These are phyloP conservation scores for Etheostoma perlongum DNA, from an alignment of 2,797 vertebrate species.

Conservation along the genomic window DNA sequence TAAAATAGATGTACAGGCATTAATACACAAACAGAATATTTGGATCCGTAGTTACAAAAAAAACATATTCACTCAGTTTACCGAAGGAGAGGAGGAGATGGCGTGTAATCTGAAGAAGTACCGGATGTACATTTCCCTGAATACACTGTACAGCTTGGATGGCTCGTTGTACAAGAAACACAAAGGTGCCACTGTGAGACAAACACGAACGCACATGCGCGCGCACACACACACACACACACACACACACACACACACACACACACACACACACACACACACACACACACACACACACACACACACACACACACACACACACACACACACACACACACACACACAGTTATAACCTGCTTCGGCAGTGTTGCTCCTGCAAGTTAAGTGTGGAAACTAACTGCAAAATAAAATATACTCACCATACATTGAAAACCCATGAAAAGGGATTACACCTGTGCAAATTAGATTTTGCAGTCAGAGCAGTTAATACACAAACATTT, in stretches of 20 bases:
- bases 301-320: slow-evolving; percentile 37
- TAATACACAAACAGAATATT: background rate
- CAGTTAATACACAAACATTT: background rate
- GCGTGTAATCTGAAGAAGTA: slow-evolving; percentile 99
- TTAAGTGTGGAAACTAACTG: background rate
- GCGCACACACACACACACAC: slow-evolving; percentile 33
- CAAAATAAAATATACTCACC: slow-evolving; percentile 86
- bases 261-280: slow-evolving; percentile 35
- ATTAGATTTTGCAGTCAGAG: slow-evolving; percentile 4
- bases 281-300: slow-evolving; percentile 33
- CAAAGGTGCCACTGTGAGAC: slow-evolving; percentile 93
- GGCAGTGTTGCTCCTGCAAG: background rate
- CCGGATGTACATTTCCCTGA: slow-evolving; percentile 97
- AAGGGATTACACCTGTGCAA: slow-evolving; percentile 94
- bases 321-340: slow-evolving; percentile 32
- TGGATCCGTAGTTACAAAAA: background rate
- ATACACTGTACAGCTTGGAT: slow-evolving; percentile 95
- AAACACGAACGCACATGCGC: slow-evolving; percentile 26
- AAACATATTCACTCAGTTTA: slow-evolving; percentile 77
- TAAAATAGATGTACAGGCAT: background rate
- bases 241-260: slow-evolving; percentile 33
- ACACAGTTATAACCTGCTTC: slow-evolving; percentile 10
- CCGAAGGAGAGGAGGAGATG: slow-evolving; percentile 96
- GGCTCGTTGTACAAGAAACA: slow-evolving; percentile 99
- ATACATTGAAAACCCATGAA: slow-evolving; percentile 99